Percentiles rank a stretch among this genome's conserved stretches.
Evolutionary conservation across 1,140 invertebrate genomes (phyloP).

Genomic region (Cydia strobilella): DNA sequence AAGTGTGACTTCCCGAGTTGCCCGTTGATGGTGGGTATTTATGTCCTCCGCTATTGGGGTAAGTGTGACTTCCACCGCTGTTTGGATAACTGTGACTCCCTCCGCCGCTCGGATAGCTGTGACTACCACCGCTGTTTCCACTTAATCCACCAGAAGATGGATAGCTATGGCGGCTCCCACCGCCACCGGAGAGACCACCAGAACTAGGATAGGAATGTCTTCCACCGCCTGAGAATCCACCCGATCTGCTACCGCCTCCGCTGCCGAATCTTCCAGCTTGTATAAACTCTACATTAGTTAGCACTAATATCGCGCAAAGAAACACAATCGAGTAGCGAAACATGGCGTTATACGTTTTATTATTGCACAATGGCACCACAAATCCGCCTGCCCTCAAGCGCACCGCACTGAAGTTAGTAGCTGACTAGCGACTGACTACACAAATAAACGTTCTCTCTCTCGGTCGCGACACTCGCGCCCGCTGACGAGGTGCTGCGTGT

Average conservation of each 20-base stretch:
- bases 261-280: conserved; percentile 5
- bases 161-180: conserved; percentile 50
- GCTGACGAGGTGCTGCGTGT: conserved; percentile 6
- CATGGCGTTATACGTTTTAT: conserved; percentile 15
- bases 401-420: conserved; percentile 14
- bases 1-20: conserved; percentile 34
- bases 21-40: conserved; percentile 1
- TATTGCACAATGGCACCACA: conserved; percentile 5
- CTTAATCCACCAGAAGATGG: conserved; percentile 54
- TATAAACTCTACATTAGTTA: conserved; percentile 29
- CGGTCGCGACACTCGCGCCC: conserved; percentile 11
- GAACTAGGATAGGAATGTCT: conserved; percentile 53
- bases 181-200: conserved; percentile 52
- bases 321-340: conserved; percentile 15
- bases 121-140: conserved; percentile 37
- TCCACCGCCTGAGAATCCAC: conserved; percentile 46
- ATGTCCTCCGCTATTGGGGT: conserved; percentile 38
- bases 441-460: not conserved
- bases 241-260: conserved; percentile 24
- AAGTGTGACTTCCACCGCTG: conserved; percentile 45
- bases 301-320: conserved; percentile 9
- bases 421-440: conserved; percentile 12
- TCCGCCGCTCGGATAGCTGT: conserved; percentile 39
- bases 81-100: conserved; percentile 43
- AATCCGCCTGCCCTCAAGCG: conserved; percentile 5